phyloP scores from a whole-genome alignment of 2,113 vertebrate genomes.

The Scomber scombrus region DNA sequence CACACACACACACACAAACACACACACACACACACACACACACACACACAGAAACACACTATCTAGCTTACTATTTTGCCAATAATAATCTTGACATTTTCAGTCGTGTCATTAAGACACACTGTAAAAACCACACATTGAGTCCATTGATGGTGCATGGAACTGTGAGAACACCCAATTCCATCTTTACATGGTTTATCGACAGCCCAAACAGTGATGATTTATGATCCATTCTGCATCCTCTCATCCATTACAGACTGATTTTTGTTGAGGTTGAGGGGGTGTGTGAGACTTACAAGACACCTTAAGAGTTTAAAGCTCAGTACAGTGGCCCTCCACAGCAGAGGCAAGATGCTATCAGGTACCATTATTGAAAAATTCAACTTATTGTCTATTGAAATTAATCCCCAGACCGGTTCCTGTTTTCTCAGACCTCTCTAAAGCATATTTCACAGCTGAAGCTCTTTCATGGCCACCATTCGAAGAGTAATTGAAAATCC shows the following conservation, averaged over 20 bases:
- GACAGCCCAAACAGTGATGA: neutral
- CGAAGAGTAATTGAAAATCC: constrained; percentile 79
- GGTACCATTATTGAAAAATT: constrained; percentile 54
- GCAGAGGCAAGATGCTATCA: constrained; percentile 58
- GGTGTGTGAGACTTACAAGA: neutral
- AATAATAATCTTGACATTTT: constrained; percentile 80
- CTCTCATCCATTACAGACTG: neutral
- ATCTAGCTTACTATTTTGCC: constrained; percentile 29
- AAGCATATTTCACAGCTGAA: constrained; percentile 63
- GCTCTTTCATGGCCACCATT: constrained; percentile 66
- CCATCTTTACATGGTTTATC: constrained; percentile 33
- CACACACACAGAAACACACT: constrained; percentile 44
- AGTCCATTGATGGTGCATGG: constrained; percentile 14
- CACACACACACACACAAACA: constrained; percentile 28
- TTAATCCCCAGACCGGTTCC: constrained; percentile 39
- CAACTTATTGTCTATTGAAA: constrained; percentile 62
- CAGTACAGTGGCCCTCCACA: constrained; percentile 33
- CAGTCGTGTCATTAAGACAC: constrained; percentile 43
- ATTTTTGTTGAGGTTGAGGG: constrained; percentile 28
- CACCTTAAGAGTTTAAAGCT: neutral
- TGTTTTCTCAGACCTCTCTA: constrained; percentile 52
- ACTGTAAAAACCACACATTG: constrained; percentile 38
- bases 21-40: neutral
- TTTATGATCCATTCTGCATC: constrained; percentile 1
- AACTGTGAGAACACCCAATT: constrained; percentile 14